Conservation (phyloP, 2,888 invertebrate genomes). For the Auanema freiburgensis region DNA sequence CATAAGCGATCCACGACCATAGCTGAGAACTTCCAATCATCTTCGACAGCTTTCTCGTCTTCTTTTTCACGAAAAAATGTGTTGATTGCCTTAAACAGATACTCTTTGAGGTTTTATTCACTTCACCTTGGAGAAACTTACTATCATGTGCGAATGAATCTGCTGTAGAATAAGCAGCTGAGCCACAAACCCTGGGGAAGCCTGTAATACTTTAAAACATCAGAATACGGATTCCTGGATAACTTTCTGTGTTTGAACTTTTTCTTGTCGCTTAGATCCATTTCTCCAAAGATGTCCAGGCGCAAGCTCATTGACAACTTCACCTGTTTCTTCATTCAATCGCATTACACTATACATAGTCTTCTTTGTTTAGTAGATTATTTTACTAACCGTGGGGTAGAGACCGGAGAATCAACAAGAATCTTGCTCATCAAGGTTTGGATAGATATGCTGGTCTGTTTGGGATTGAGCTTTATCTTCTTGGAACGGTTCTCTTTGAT, state of each 20-base stretch:
- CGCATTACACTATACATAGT: neutral
- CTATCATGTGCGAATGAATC: slow-evolving; percentile 43
- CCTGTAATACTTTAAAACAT: slow-evolving; percentile 5
- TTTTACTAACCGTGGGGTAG: slow-evolving; percentile 11
- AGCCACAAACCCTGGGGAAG: slow-evolving; percentile 38
- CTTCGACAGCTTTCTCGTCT: slow-evolving; percentile 32
- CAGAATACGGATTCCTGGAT: neutral
- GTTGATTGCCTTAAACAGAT: slow-evolving; percentile 36
- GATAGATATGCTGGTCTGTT: slow-evolving; percentile 9
- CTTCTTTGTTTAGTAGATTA: neutral
- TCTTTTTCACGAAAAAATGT: slow-evolving; percentile 38
- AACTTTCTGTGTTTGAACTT: neutral
- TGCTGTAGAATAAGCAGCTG: slow-evolving; percentile 47
- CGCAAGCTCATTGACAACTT: neutral
- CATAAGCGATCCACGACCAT: slow-evolving; percentile 56
- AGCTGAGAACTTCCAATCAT: slow-evolving; percentile 53
- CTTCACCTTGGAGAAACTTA: slow-evolving; percentile 13
- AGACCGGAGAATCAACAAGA: slow-evolving; percentile 10
- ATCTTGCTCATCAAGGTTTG: slow-evolving; percentile 12
- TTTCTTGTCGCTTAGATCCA: slow-evolving; percentile 4
- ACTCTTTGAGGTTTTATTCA: neutral
- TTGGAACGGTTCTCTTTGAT: slow-evolving; percentile 20
- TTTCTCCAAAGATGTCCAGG: slow-evolving; percentile 13
- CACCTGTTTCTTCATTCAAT: slow-evolving; percentile 10
- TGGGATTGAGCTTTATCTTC: slow-evolving; percentile 20